Conservation (phyloP, 2,113 vertebrate species). For the Gnathonemus echidnorhynchus region DNA sequence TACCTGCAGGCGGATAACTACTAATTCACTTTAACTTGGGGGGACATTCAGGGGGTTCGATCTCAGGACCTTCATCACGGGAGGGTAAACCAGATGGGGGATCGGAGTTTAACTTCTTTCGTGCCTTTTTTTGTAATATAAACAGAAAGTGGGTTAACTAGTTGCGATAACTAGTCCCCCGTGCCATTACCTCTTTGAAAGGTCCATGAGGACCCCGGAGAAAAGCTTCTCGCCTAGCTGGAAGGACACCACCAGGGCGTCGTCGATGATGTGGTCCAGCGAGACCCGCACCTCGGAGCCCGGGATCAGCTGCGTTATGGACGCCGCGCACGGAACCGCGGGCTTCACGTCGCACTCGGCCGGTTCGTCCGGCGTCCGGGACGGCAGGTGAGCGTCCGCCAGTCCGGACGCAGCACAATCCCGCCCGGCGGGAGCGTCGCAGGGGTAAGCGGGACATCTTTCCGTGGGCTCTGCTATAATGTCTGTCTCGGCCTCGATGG, state of each 20-base stretch:
- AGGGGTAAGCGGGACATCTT: neutral
- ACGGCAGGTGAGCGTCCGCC: constrained; percentile 10
- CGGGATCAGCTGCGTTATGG: constrained; percentile 61
- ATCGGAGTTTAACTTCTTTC: neutral
- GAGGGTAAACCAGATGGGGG: neutral
- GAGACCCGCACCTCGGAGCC: constrained; percentile 91
- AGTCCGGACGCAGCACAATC: constrained; percentile 30
- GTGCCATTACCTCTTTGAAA: constrained; percentile 77
- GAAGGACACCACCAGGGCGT: constrained; percentile 94
- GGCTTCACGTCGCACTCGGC: constrained; percentile 21
- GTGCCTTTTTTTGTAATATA: neutral
- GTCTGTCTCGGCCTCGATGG: constrained; percentile 19
- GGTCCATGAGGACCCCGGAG: constrained; percentile 94
- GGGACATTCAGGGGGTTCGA: neutral
- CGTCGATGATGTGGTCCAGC: constrained; percentile 95
- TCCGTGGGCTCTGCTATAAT: constrained; percentile 29
- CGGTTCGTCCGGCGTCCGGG: constrained; percentile 10
- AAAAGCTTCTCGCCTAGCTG: constrained; percentile 86
- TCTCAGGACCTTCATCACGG: neutral
- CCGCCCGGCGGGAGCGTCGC: constrained; percentile 18
- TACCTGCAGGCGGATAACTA: neutral
- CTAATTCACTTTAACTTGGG: neutral
- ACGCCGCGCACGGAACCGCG: neutral
- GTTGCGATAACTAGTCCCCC: neutral
- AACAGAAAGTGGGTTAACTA: neutral